Percentiles rank a stretch among this genome's conserved stretches.
phyloP scores from a whole-genome alignment of 1,140 invertebrate species.

The Muscidifurax raptorellus region DNA sequence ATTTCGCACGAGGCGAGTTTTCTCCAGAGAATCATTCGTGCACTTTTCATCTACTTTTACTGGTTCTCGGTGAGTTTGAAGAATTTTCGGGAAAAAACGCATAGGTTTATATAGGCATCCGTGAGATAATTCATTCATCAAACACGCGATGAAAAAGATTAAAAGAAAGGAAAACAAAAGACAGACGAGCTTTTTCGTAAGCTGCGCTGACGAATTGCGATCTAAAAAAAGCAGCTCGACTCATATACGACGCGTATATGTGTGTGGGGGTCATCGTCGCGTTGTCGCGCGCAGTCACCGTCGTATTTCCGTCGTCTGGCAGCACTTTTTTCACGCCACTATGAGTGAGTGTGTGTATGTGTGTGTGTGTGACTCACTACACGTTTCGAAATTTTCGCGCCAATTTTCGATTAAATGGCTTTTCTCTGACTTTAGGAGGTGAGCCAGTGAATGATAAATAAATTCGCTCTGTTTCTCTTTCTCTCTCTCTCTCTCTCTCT shows the following conservation, averaged over 20 bases:
- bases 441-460: not conserved
- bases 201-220: not conserved
- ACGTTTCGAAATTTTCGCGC: slow-evolving; percentile 6
- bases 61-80: too few relatives aligned
- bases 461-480: not conserved
- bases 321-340: slow-evolving; percentile 4
- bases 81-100: too few relatives aligned
- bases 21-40: too few relatives aligned
- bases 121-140: not conserved
- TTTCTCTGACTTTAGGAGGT: not conserved
- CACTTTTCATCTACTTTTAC: too few relatives aligned
- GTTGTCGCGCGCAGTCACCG: not conserved
- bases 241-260: not conserved
- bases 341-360: not conserved
- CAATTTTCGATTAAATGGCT: slow-evolving; percentile 10
- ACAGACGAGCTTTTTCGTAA: not conserved
- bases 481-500: not conserved
- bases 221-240: slow-evolving; percentile 37
- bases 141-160: too few relatives aligned
- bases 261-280: not conserved
- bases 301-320: slow-evolving; percentile 19
- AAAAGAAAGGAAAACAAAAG: not conserved
- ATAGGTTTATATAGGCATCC: too few relatives aligned
- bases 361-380: slow-evolving; percentile 5
- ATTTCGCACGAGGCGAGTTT: not conserved